Percentiles rank a stretch among this genome's conserved stretches.
These are phyloP conservation scores for Gonatopus flavifemur DNA, from an alignment of 1,140 invertebrate species.

Conservation along the genomic window DNA sequence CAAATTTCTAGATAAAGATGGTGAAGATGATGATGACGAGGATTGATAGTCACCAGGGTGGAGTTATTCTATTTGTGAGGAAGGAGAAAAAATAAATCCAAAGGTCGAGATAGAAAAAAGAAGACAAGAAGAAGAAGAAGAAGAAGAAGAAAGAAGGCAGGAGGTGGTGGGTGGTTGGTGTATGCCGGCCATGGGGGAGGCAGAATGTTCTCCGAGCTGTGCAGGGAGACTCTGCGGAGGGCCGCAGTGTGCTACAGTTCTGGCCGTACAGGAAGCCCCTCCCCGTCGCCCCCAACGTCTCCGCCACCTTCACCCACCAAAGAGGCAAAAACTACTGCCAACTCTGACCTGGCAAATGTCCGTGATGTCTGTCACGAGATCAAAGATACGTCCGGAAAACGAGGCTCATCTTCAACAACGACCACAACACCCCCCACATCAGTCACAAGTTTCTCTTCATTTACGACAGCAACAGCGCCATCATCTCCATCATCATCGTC, in stretches of 20 bases:
- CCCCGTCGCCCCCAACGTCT: conserved; percentile 54
- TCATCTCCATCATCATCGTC: conserved; percentile 12
- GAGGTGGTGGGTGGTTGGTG: conserved; percentile 35
- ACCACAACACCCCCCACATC: conserved; percentile 12
- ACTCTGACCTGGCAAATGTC: conserved; percentile 45
- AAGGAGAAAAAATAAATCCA: too few species aligned
- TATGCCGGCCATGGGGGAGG: conserved; percentile 56
- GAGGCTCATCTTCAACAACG: too few species aligned
- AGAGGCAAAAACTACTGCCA: conserved; percentile 45
- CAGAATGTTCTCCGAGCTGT: conserved; percentile 66
- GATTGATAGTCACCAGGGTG: too few species aligned
- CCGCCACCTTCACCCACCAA: conserved; percentile 54
- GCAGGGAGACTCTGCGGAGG: conserved; percentile 64
- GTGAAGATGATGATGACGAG: too few species aligned
- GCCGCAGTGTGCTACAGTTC: conserved; percentile 58
- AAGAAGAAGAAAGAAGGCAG: conserved; percentile 14
- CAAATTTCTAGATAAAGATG: too few species aligned
- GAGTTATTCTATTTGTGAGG: too few species aligned
- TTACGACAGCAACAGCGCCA: too few species aligned
- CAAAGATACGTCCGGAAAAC: conserved; percentile 13
- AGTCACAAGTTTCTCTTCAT: too few species aligned
- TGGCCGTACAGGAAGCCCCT: conserved; percentile 51
- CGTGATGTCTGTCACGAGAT: conserved; percentile 30
- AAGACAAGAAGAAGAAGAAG: conserved; percentile 1
- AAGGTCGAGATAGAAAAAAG: neutral